A percentile compares a stretch with the other conserved stretches of the same genome.
Conservation (phyloP, 2,888 invertebrate genomes). For the Eupithecia centaureata region DNA sequence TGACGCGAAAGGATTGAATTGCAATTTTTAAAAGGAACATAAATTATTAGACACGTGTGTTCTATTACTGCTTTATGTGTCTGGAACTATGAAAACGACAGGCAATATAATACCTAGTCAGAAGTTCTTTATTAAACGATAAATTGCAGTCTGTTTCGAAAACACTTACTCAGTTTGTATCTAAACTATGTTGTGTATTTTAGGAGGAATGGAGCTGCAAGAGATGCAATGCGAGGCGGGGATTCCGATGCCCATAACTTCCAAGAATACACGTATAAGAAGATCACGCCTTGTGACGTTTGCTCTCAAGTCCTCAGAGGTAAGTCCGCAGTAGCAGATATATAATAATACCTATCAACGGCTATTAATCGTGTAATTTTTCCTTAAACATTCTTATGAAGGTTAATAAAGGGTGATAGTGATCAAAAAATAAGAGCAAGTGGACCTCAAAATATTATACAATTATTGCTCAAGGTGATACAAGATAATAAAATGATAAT, state of each 20-base stretch:
- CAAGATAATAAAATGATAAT: constrained; percentile 9
- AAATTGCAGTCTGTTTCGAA: not conserved
- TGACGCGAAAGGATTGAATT: constrained; percentile 20
- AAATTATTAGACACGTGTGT: constrained; percentile 12
- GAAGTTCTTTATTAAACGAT: not conserved
- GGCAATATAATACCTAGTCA: not conserved
- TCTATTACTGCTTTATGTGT: constrained; percentile 25
- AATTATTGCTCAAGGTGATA: constrained; percentile 13
- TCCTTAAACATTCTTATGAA: not conserved
- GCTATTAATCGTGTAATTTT: not conserved
- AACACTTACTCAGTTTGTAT: constrained; percentile 8
- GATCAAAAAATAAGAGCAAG: not conserved
- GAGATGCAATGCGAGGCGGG: constrained; percentile 84
- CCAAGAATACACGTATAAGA: constrained; percentile 97
- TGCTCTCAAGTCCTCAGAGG: constrained; percentile 96
- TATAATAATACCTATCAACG: not conserved
- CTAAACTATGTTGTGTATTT: constrained; percentile 47
- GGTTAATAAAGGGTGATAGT: constrained; percentile 2
- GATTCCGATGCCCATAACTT: constrained; percentile 92
- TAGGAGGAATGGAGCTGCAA: constrained; percentile 90
- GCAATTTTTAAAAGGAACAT: constrained; percentile 25
- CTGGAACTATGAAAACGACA: constrained; percentile 12
- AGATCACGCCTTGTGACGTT: constrained; percentile 97
- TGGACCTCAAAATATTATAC: constrained; percentile 5
- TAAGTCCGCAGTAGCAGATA: constrained; percentile 72